A percentile compares a stretch with the other conserved stretches of the same genome.
Evolutionary conservation across 2,113 vertebrate genomes (phyloP).

Genomic region (Dryoscopus gambensis): DNA sequence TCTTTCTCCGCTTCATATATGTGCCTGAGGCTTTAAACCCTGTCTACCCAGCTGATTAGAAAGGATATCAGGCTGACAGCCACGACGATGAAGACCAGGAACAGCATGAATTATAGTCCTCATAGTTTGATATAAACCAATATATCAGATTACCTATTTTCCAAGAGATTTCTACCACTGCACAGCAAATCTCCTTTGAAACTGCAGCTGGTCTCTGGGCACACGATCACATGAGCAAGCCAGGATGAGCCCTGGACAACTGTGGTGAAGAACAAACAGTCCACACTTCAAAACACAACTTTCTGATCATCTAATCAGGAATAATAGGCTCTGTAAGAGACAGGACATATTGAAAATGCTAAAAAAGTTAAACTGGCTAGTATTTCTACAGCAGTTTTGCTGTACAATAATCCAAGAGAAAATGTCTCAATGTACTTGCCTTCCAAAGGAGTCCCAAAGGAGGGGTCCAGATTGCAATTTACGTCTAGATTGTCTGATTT

Average conservation of each 20-base stretch:
- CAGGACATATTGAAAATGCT: neutral
- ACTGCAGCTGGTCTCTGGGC: neutral
- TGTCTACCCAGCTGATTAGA: neutral
- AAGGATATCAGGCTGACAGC: slow-evolving; percentile 10
- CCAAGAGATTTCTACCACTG: neutral
- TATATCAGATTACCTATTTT: neutral
- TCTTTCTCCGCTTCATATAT: neutral
- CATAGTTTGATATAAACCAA: neutral
- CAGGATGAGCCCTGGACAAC: neutral
- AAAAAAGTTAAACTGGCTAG: neutral
- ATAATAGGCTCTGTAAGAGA: neutral
- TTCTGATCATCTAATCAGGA: neutral
- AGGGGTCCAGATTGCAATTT: neutral
- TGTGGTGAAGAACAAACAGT: neutral
- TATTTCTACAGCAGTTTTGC: neutral
- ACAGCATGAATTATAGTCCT: neutral
- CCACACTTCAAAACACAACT: neutral
- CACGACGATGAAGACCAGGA: neutral
- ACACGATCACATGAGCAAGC: rapidly evolving
- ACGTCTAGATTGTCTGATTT: neutral
- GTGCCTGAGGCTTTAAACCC: neutral
- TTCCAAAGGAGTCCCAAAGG: neutral
- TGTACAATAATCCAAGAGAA: neutral
- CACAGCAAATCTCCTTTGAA: neutral
- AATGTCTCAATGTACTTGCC: neutral